phyloP scores from a whole-genome alignment of 2,797 vertebrate species.

The Sebastes hubbsi region DNA sequence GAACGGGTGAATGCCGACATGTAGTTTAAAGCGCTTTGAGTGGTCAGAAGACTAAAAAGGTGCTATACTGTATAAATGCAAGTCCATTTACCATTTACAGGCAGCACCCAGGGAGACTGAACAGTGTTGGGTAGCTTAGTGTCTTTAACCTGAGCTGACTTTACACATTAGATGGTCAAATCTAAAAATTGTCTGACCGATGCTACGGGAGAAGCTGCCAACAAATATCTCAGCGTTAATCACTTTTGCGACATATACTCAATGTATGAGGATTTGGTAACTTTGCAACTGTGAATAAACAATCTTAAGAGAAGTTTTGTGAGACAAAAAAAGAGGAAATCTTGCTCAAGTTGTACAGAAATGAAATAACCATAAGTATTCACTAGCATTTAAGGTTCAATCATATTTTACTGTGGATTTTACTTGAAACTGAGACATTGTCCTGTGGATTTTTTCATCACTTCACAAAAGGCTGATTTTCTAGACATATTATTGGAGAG shows the following conservation, averaged over 20 bases:
- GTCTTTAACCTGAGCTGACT: background rate
- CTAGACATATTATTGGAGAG: background rate
- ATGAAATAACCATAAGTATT: background rate
- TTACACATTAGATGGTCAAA: conserved; percentile 3
- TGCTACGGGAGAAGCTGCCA: background rate
- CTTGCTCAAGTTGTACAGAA: background rate
- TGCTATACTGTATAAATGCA: too few relatives aligned
- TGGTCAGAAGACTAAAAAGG: too few relatives aligned
- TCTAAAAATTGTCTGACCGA: conserved; percentile 22
- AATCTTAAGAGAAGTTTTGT: background rate
- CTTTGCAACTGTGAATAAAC: background rate
- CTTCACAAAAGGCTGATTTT: conserved; percentile 1
- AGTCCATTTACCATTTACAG: too few relatives aligned
- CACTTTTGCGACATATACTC: background rate
- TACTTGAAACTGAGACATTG: background rate
- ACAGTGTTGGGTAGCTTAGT: too few relatives aligned
- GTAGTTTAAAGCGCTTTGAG: too few relatives aligned
- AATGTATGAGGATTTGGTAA: background rate
- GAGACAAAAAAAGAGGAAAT: background rate
- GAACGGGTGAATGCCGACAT: too few relatives aligned
- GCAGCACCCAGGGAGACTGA: too few relatives aligned
- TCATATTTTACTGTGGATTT: background rate
- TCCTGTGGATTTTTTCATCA: background rate
- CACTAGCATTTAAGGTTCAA: background rate
- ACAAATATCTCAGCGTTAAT: background rate